Evolutionary conservation across 2,888 invertebrate species (phyloP).

Genomic region (Galeruca laticollis): DNA sequence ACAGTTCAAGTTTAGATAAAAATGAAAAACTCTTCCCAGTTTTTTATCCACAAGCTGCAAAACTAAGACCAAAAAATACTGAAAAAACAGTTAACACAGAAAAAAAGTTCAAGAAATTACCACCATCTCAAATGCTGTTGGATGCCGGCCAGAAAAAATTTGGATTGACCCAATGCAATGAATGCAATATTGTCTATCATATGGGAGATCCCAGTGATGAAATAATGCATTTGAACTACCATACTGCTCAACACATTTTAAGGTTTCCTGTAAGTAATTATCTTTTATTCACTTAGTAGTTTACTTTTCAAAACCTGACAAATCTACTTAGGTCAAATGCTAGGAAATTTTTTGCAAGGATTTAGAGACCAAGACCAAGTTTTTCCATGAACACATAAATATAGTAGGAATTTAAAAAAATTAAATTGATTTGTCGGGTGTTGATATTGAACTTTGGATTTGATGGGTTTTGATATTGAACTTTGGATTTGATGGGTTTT

Average conservation of each 20-base stretch:
- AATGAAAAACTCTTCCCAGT: constrained; percentile 66
- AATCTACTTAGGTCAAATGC: too few species aligned
- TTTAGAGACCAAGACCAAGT: too few species aligned
- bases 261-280: constrained; percentile 73
- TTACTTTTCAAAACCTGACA: too few species aligned
- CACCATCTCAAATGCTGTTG: constrained; percentile 76
- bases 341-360: too few species aligned
- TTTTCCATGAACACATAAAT: too few species aligned
- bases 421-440: too few species aligned
- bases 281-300: constrained; percentile 25
- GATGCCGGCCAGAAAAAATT: constrained; percentile 88
- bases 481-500: too few species aligned
- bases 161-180: constrained; percentile 79
- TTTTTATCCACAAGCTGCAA: constrained; percentile 58
- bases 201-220: constrained; percentile 85
- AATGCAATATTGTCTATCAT: constrained; percentile 81
- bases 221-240: constrained; percentile 79
- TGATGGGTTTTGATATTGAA: too few species aligned
- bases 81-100: constrained; percentile 30
- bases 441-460: too few species aligned
- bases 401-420: too few species aligned
- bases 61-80: constrained; percentile 39
- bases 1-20: constrained; percentile 28
- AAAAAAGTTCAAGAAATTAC: constrained; percentile 42
- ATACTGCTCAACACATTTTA: constrained; percentile 75